These are phyloP conservation scores for Vulpes ferrilata DNA, from an alignment of 2,113 vertebrate species.

Conservation along the genomic window DNA sequence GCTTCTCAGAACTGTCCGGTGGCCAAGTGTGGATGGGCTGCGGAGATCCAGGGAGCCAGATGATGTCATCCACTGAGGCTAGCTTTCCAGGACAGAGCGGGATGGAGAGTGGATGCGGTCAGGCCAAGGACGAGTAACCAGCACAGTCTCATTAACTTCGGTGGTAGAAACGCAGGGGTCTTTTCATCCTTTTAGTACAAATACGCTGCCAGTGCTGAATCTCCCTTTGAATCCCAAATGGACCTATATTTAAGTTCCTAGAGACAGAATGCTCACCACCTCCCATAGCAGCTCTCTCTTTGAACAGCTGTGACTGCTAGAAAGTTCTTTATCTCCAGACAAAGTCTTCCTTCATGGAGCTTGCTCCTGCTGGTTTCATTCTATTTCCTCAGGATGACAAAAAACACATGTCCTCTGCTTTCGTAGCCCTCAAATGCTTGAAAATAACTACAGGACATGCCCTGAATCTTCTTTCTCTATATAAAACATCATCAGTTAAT, in stretches of 20 bases:
- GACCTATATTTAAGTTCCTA: background rate
- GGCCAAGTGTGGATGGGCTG: background rate
- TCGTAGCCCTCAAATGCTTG: background rate
- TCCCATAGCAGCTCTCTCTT: background rate
- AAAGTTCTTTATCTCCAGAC: constrained; percentile 33
- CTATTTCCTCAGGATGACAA: background rate
- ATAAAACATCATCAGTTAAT: background rate
- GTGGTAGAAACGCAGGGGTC: background rate
- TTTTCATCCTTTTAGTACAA: background rate
- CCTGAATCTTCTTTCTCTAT: background rate
- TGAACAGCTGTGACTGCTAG: background rate
- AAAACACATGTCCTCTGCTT: background rate
- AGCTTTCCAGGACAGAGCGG: background rate
- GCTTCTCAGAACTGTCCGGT: background rate
- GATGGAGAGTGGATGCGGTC: background rate
- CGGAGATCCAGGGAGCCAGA: background rate
- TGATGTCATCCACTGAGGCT: too few relatives aligned
- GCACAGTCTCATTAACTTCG: background rate
- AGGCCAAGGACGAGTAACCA: background rate
- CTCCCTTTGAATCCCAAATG: constrained; percentile 1
- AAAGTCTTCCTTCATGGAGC: background rate
- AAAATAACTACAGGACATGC: background rate
- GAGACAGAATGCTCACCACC: background rate
- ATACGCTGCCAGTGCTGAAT: background rate
- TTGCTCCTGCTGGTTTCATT: background rate